These are phyloP conservation scores for Agapornis roseicollis DNA, from an alignment of 2,113 vertebrate species.

Conservation along the genomic window DNA sequence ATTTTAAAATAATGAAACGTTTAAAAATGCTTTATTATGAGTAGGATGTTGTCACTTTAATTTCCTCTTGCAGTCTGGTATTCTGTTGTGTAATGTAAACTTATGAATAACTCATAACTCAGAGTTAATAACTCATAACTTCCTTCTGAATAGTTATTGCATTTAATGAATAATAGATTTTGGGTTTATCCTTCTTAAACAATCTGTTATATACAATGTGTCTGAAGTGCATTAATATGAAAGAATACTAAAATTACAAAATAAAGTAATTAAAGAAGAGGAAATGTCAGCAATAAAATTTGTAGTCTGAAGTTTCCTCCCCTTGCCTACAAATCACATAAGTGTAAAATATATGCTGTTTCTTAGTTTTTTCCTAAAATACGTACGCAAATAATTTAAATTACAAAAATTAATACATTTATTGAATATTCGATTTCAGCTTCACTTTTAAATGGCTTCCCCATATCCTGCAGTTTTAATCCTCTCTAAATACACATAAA, in stretches of 20 bases:
- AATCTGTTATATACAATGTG: neutral
- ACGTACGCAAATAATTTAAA: neutral
- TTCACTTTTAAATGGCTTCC: neutral
- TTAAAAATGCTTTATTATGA: neutral
- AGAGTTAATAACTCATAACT: neutral
- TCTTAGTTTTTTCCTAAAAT: neutral
- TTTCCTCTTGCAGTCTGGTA: neutral
- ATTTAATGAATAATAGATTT: neutral
- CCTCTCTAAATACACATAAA: neutral
- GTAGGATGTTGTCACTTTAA: neutral
- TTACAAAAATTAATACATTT: neutral
- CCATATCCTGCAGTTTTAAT: neutral
- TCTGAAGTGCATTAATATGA: neutral
- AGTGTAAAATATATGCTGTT: neutral
- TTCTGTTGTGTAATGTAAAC: neutral
- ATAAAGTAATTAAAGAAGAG: neutral
- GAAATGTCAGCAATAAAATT: neutral
- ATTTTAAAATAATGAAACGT: neutral
- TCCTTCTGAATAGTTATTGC: neutral
- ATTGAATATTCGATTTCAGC: neutral
- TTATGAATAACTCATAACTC: neutral
- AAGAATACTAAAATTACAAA: neutral
- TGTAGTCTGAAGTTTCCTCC: neutral
- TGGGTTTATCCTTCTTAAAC: neutral
- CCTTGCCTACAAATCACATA: neutral